Conservation (phyloP, 2,797 vertebrate species). For the Austrolebias charrua region DNA sequence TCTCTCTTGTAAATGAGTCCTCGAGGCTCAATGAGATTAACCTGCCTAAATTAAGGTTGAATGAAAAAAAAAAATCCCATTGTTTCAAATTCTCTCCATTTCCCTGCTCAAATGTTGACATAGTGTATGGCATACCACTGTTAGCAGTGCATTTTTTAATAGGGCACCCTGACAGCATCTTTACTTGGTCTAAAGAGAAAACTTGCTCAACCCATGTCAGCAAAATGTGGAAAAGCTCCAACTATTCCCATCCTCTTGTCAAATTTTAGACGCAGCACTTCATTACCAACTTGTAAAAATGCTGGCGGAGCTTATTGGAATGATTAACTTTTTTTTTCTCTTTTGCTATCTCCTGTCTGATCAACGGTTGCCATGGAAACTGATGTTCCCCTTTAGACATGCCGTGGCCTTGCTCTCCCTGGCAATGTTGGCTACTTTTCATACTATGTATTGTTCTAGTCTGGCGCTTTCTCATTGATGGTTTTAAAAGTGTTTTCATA, state of each 20-base stretch:
- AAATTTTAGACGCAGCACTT: constrained; percentile 52
- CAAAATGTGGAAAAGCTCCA: constrained; percentile 19
- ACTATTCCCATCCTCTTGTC: constrained; percentile 27
- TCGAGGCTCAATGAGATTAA: too few relatives aligned
- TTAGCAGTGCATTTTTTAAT: not conserved
- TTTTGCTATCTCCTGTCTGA: constrained; percentile 62
- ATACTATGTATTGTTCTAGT: constrained; percentile 24
- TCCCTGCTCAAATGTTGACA: not conserved
- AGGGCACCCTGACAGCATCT: not conserved
- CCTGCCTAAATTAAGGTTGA: too few relatives aligned
- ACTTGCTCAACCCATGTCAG: constrained; percentile 17
- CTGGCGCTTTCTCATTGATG: constrained; percentile 11
- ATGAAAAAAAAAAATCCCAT: too few relatives aligned
- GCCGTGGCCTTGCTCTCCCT: constrained; percentile 41
- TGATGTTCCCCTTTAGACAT: constrained; percentile 59
- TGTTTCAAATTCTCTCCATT: not conserved
- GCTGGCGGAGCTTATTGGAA: constrained; percentile 60
- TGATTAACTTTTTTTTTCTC: constrained; percentile 69
- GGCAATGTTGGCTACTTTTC: constrained; percentile 45
- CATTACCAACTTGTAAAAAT: constrained; percentile 60
- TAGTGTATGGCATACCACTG: not conserved
- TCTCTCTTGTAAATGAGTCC: too few relatives aligned
- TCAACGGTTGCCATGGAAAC: constrained; percentile 81
- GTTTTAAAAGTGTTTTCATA: not conserved
- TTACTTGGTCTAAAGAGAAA: not conserved